Evolutionary conservation across 2,113 vertebrate genomes (phyloP).

Genomic region (Numenius arquata): DNA sequence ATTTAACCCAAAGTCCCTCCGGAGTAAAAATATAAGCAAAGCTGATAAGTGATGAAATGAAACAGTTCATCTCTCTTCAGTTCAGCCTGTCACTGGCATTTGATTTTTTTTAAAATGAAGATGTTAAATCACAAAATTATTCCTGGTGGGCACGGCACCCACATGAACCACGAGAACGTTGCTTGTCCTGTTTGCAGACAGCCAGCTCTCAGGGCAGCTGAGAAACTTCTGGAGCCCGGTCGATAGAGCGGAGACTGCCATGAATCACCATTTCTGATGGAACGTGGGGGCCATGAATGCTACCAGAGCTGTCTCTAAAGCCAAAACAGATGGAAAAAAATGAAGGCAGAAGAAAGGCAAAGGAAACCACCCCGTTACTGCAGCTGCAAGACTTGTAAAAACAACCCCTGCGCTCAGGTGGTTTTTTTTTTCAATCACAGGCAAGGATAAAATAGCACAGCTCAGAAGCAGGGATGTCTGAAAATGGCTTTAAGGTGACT

Average conservation of each 20-base stretch:
- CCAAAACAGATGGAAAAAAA: neutral
- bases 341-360: neutral
- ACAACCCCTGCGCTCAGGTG: neutral
- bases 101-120: neutral
- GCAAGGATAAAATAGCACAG: neutral
- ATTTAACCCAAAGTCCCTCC: neutral
- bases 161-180: neutral
- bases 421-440: neutral
- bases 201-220: neutral
- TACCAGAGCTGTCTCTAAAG: neutral
- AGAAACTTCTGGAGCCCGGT: too few relatives aligned
- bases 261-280: neutral
- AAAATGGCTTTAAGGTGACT: conserved; percentile 37
- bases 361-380: neutral
- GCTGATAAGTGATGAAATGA: neutral
- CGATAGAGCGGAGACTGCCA: too few relatives aligned
- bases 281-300: neutral
- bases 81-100: neutral
- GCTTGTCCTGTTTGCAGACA: neutral
- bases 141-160: neutral
- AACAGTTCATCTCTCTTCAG: neutral
- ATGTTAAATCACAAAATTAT: neutral
- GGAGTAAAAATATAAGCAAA: neutral
- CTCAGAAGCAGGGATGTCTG: conserved; percentile 10
- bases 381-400: neutral